Evolutionary conservation across 2,797 vertebrate species (phyloP), one percentile per base, ranked within the genome.

Genomic region (Microcaecilia unicolor): DNA sequence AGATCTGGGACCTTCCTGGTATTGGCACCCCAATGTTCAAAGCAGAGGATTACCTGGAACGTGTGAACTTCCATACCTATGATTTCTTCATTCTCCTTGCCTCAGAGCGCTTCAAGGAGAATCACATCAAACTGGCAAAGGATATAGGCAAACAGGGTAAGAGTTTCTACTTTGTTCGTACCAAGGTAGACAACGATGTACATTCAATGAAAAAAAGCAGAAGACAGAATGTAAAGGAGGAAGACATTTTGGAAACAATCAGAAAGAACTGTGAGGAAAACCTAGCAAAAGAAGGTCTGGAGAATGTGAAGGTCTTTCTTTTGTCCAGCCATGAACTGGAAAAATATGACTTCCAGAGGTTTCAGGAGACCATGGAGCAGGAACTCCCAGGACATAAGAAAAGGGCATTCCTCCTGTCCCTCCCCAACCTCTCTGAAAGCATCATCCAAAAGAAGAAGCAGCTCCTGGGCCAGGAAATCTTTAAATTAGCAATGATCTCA

Each of bases 1-100:
- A 18, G 4, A 15, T 87, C 4, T 86, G 83, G 84, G 85, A 88
- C 37, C 63, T 90, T 11, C 84, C 83, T 1, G 84, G 81, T 4
- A 59, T 72, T 1, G 80, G 83, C 3, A 70, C 57, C 6, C 64
- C 53, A 0, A 66, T 45, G 2, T 84, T 81, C 52, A 65, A 73
- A 5, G 74, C 76, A 0, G 48, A 69, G 14, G 31, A 58, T 4
- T 88, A 87, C 51, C 51, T 85, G 32, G 32, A 78, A 37, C 29
- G 38, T 17, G 70, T 81, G 25, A 42, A 32, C 14, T 79, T 87
- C 8, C 18, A 73, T 15, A 69, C 26, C 5, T 87, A 76, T 4
- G 80, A 90, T 41, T 83, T 85, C 46, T 86, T 84, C 43, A 63
- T 83, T 31, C 36, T 56, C 42, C 2, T 62, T 6, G 33, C 35